Evolutionary conservation across 1,140 invertebrate genomes (phyloP).

Genomic region (Drosophila mojavensis): DNA sequence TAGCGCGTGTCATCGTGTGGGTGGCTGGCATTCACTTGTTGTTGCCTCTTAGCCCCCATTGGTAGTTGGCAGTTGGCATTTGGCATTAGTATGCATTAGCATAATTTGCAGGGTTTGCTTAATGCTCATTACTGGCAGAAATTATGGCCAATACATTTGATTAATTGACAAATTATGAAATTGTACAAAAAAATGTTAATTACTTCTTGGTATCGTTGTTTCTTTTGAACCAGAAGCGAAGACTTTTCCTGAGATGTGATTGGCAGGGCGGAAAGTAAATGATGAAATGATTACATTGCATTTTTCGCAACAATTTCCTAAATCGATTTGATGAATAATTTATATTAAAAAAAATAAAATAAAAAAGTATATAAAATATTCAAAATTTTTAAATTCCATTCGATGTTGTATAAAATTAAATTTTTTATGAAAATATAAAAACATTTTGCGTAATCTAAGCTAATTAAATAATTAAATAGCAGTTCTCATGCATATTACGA

Average conservation of each 20-base stretch:
- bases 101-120: conserved; percentile 1
- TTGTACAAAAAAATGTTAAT: conserved; percentile 1
- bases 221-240: conserved; percentile 9
- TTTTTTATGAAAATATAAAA: too few relatives aligned
- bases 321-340: too few relatives aligned
- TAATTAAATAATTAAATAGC: too few relatives aligned
- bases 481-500: too few relatives aligned
- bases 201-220: conserved; percentile 9
- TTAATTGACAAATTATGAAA: conserved; percentile 24
- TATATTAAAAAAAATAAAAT: too few relatives aligned
- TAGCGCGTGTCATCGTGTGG: conserved; percentile 17
- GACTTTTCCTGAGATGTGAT: not conserved
- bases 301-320: not conserved
- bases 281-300: not conserved
- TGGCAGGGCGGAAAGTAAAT: not conserved
- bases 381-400: too few relatives aligned
- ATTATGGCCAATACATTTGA: conserved; percentile 18
- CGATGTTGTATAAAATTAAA: too few relatives aligned
- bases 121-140: conserved; percentile 6
- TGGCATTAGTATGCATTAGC: conserved; percentile 5
- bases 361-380: too few relatives aligned
- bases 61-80: not conserved
- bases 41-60: not conserved
- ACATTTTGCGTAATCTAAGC: too few relatives aligned
- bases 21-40: conserved; percentile 23